These are phyloP conservation scores for Plemyria rubiginata DNA, from an alignment of 2,888 invertebrate genomes.

Conservation along the genomic window DNA sequence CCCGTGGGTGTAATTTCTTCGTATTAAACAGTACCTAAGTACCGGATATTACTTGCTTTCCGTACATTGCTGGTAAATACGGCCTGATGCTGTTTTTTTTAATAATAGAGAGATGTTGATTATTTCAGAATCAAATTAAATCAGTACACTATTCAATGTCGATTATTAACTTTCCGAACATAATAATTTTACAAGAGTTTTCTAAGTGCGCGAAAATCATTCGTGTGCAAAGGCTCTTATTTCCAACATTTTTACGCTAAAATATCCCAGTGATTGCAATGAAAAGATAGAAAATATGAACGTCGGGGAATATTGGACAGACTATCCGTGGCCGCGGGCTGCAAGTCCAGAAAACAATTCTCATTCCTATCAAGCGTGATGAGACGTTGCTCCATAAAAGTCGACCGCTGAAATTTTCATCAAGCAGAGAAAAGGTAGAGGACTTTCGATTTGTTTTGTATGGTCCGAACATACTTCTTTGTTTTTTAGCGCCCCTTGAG, in stretches of 20 bases:
- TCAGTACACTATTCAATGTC: too few relatives aligned
- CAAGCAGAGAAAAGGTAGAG: constrained; percentile 39
- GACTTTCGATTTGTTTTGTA: constrained; percentile 42
- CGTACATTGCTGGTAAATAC: too few relatives aligned
- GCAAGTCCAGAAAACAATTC: constrained; percentile 43
- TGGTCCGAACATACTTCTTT: constrained; percentile 21
- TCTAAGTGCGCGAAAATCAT: neutral
- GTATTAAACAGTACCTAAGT: too few relatives aligned
- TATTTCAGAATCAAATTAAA: too few relatives aligned
- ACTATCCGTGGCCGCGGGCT: constrained; percentile 35
- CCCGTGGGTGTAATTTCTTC: too few relatives aligned
- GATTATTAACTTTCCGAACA: too few relatives aligned
- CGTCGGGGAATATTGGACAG: constrained; percentile 34
- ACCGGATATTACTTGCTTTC: too few relatives aligned
- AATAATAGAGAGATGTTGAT: too few relatives aligned
- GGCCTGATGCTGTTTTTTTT: too few relatives aligned
- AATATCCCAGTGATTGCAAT: constrained; percentile 25
- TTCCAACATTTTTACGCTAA: constrained; percentile 26
- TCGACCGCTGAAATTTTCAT: constrained; percentile 43
- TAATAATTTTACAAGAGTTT: too few relatives aligned
- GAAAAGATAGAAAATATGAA: constrained; percentile 34
- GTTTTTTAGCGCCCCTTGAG: constrained; percentile 8
- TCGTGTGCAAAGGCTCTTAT: neutral
- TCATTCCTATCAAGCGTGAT: constrained; percentile 38
- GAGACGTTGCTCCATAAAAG: constrained; percentile 50